A percentile compares a stretch with the other conserved stretches of the same genome.
Evolutionary conservation across 1,140 invertebrate genomes (phyloP).

Genomic region (Nasonia longicornis): DNA sequence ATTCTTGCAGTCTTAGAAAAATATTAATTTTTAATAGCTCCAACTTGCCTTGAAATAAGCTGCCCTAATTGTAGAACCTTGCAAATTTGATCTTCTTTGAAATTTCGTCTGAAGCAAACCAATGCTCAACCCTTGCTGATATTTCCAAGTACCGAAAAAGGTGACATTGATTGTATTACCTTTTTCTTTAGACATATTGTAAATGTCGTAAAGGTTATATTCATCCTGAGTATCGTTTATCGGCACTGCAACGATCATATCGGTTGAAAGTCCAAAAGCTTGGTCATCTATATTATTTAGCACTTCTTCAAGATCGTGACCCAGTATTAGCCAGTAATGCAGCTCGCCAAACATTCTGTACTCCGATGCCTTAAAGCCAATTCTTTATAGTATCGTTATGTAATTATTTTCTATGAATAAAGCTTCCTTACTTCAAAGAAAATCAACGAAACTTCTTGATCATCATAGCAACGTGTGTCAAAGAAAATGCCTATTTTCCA

Average conservation of each 20-base stretch:
- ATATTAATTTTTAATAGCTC: neutral
- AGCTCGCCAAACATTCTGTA: slow-evolving; percentile 36
- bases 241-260: slow-evolving; percentile 19
- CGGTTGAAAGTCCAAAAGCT: slow-evolving; percentile 24
- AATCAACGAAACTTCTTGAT: neutral
- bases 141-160: slow-evolving; percentile 9
- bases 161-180: neutral
- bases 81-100: slow-evolving; percentile 30
- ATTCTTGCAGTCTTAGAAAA: neutral
- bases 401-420: neutral
- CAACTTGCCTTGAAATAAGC: slow-evolving; percentile 11
- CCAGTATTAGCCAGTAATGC: slow-evolving; percentile 34
- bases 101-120: slow-evolving; percentile 9
- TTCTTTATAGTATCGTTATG: neutral
- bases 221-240: neutral
- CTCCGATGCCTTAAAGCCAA: slow-evolving; percentile 28
- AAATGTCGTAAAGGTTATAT: slow-evolving; percentile 32
- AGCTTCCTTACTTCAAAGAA: slow-evolving; percentile 18
- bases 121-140: neutral
- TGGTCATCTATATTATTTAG: slow-evolving; percentile 1
- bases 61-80: neutral
- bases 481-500: slow-evolving; percentile 20
- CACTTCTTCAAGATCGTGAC: neutral
- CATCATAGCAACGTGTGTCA: slow-evolving; percentile 6
- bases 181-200: slow-evolving; percentile 3